Percentiles rank a stretch among this genome's conserved stretches.
phyloP scores from a whole-genome alignment of 2,888 invertebrate species.

The Charanyca ferruginea region DNA sequence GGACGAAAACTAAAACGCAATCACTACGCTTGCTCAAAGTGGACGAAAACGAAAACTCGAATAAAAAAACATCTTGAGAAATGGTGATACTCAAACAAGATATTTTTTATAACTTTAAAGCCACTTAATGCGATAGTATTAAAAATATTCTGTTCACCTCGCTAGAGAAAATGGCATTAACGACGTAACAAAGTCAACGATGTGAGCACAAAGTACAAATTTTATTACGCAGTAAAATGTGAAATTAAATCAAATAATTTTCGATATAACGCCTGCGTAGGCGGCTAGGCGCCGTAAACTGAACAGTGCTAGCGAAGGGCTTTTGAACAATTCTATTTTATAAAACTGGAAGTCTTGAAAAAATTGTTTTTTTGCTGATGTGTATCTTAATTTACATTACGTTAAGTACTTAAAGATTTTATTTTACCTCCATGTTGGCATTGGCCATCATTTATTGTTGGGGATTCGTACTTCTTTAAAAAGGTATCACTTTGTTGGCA shows the following conservation, averaged over 20 bases:
- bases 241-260: conserved; percentile 72
- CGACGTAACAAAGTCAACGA: conserved; percentile 42
- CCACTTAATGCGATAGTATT: conserved; percentile 4
- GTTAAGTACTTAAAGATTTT: background rate
- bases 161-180: conserved; percentile 37
- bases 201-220: conserved; percentile 63
- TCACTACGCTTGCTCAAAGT: no score
- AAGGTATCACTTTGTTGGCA: background rate
- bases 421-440: background rate
- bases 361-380: conserved; percentile 8
- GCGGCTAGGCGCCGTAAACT: conserved; percentile 43
- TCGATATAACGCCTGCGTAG: conserved; percentile 55
- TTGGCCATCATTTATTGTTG: background rate
- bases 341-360: conserved; percentile 19
- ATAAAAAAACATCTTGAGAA: no score
- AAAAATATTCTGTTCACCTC: conserved; percentile 41
- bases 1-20: no score
- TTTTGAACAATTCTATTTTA: conserved; percentile 45
- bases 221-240: conserved; percentile 69
- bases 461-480: background rate
- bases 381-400: background rate
- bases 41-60: no score
- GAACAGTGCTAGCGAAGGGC: conserved; percentile 51
- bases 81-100: background rate
- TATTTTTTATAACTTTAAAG: background rate